Evolutionary conservation across 2,113 vertebrate genomes (phyloP).

Genomic region (Brevimyrus niger): DNA sequence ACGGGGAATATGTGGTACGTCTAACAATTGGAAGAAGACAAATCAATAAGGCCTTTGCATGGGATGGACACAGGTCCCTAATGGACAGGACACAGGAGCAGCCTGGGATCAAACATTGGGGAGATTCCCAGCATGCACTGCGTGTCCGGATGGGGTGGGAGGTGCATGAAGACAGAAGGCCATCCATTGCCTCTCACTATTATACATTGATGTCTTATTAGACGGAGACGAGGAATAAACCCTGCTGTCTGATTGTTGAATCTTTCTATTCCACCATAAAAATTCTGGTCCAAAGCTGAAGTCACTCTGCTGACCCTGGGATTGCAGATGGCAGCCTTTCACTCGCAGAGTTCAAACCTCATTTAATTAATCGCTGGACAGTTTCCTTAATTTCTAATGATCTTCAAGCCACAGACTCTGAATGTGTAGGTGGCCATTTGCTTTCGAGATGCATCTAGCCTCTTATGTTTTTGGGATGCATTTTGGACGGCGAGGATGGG

Average conservation of each 20-base stretch:
- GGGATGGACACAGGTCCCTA: neutral
- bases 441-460: neutral
- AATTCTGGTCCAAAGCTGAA: slow-evolving; percentile 11
- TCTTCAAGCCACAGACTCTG: neutral
- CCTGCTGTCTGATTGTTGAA: neutral
- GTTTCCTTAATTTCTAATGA: neutral
- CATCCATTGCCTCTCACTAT: slow-evolving; percentile 48
- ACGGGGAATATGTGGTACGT: neutral
- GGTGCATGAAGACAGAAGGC: neutral
- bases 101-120: neutral
- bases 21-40: neutral
- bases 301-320: too few species aligned
- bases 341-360: neutral
- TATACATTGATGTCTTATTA: slow-evolving; percentile 57
- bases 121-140: neutral
- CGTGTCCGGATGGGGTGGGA: neutral
- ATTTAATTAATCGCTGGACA: neutral
- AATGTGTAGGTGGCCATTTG: neutral
- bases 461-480: neutral
- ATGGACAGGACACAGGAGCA: neutral
- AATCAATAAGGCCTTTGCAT: neutral
- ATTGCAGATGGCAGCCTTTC: too few species aligned
- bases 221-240: slow-evolving; percentile 27
- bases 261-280: slow-evolving; percentile 38
- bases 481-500: neutral